These are phyloP conservation scores for Megalopta genalis DNA, from an alignment of 1,140 invertebrate genomes.

Conservation along the genomic window DNA sequence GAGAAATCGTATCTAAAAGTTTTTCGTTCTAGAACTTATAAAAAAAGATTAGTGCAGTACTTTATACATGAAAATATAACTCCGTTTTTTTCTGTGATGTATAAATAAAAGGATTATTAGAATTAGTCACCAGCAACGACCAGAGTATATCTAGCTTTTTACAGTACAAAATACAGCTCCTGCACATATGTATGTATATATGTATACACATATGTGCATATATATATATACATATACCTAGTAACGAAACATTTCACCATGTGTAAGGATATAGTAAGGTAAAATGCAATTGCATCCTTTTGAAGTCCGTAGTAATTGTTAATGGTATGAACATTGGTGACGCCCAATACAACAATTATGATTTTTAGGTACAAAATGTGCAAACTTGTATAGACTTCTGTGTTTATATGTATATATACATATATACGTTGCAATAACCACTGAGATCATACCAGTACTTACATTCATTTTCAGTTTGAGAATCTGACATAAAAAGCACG, in stretches of 20 bases:
- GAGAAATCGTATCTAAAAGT: slow-evolving; percentile 67
- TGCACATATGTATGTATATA: slow-evolving; percentile 69
- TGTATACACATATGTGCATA: slow-evolving; percentile 68
- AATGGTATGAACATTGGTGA: slow-evolving; percentile 60
- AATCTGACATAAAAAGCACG: slow-evolving; percentile 36
- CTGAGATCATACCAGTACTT: slow-evolving; percentile 40
- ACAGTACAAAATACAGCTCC: slow-evolving; percentile 79
- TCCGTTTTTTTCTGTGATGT: slow-evolving; percentile 44
- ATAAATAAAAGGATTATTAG: slow-evolving; percentile 66
- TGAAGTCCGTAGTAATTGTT: slow-evolving; percentile 42
- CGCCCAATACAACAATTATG: slow-evolving; percentile 51
- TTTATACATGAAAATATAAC: slow-evolving; percentile 65
- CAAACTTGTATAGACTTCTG: slow-evolving; percentile 60
- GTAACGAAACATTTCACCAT: slow-evolving; percentile 71
- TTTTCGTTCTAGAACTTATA: slow-evolving; percentile 63
- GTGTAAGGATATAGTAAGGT: slow-evolving; percentile 74
- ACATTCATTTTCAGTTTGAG: slow-evolving; percentile 25
- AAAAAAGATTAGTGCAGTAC: slow-evolving; percentile 45
- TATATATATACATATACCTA: slow-evolving; percentile 72
- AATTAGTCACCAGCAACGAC: slow-evolving; percentile 79
- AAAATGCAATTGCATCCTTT: slow-evolving; percentile 37
- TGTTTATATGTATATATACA: slow-evolving; percentile 63
- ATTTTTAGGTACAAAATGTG: slow-evolving; percentile 61
- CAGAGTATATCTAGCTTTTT: slow-evolving; percentile 80
- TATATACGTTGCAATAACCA: slow-evolving; percentile 45